A percentile compares a stretch with the other conserved stretches of the same genome.
Evolutionary conservation across 2,888 invertebrate genomes (phyloP).

Genomic region (Uropetala carovei): DNA sequence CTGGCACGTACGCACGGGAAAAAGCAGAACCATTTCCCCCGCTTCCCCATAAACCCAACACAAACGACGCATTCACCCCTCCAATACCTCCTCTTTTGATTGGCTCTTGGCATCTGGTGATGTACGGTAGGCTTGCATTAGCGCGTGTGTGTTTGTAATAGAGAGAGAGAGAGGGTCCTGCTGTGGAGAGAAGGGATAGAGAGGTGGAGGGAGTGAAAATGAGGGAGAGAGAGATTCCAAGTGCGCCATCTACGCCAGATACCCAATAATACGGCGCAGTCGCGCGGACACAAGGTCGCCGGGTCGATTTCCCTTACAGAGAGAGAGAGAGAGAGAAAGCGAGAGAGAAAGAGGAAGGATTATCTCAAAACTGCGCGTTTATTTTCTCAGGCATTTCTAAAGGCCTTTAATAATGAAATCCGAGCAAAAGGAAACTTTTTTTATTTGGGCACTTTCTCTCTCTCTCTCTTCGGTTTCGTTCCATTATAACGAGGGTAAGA

Average conservation of each 20-base stretch:
- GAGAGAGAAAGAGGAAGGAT: too few relatives aligned
- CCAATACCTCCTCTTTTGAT: not conserved
- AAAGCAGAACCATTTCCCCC: not conserved
- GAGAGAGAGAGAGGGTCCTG: not conserved
- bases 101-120: constrained; percentile 12
- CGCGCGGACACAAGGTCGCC: constrained; percentile 33
- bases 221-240: not conserved
- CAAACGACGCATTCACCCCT: not conserved
- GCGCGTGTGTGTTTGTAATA: not conserved
- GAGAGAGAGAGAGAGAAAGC: not conserved
- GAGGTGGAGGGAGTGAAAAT: not conserved
- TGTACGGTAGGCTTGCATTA: not conserved
- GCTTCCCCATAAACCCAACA: constrained; percentile 2
- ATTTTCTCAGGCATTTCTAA: not conserved
- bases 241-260: not conserved
- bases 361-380: not conserved
- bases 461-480: not conserved
- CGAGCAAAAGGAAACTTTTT: not conserved
- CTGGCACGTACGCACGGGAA: not conserved
- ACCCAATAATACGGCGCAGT: constrained; percentile 37
- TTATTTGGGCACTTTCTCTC: not conserved
- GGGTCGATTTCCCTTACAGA: constrained; percentile 18
- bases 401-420: not conserved
- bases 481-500: too few relatives aligned
- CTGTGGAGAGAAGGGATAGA: not conserved